Base-by-base conservation (phyloP, 2,888 invertebrate genomes). In the Dryocosmus kuriphilus region DNA sequence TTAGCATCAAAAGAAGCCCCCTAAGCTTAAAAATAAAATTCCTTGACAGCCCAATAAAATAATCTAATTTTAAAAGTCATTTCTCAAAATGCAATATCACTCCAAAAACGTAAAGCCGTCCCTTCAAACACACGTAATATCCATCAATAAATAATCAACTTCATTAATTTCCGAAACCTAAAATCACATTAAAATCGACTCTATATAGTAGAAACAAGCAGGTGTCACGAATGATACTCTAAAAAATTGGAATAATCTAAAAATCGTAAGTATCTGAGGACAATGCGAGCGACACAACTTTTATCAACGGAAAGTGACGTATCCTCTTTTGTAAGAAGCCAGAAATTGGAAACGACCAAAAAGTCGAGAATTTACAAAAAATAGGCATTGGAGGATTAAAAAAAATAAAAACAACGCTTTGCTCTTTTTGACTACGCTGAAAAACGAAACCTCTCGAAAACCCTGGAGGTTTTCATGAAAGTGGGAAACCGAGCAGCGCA, bases 401-500 rank as follows among this genome's bases (percentile, higher is more conserved):
- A 19, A 9, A 38, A 5, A 3, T 11, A 1, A 19, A 46, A 41
- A n/a, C 3, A 41, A 27, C 46, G 67, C 67, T 67, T 41, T 27
- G 27, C 30, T n/a, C 41, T 9, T 67, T 67, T 67, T 55, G 27
- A 32, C 30, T 30, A 30, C 9, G 22, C 51, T n/a, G 9, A 11
- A 71, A 71, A 46, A n/a, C n/a, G 71, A 71, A 71, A 71, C 51
- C 32, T 71, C 71, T 71, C 51, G 71, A 71, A 71, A 71, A 71
- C 71, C 71, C 71, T 71, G 22, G 51, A 30, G n/a, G 51, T 71
- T 71, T 71, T 71, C 71, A 51, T 8, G 51, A 71, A 71, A 71
- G 71, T 71, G 30, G 32, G 51, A 71, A 71, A 71, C 30, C 46
- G 27, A 24, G 5, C 27, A 71, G 51, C 71, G 71, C 32, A 71